Conservation (phyloP, 1,140 invertebrate genomes). For the Drosophila sucinea region DNA sequence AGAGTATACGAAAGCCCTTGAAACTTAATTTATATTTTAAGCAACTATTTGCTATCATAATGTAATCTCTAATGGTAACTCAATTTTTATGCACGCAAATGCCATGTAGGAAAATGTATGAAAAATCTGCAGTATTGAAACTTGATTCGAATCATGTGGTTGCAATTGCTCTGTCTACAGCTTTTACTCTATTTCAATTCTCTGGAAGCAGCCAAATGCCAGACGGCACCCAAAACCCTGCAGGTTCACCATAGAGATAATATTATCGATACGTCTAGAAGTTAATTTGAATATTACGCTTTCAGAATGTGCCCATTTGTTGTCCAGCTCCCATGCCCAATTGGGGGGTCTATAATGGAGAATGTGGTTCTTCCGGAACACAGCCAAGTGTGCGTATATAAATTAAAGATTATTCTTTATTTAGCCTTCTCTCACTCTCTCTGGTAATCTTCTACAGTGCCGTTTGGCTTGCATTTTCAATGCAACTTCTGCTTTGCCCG, state of each 20-base stretch:
- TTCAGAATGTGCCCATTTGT: conserved; percentile 58
- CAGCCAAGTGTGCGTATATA: conserved; percentile 56
- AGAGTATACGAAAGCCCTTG: too few relatives aligned
- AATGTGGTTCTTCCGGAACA: conserved; percentile 46
- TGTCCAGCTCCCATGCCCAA: conserved; percentile 66
- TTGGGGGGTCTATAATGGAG: conserved; percentile 58
- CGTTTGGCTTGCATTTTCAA: conserved; percentile 68
- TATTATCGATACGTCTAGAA: too few relatives aligned
- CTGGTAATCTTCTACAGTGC: conserved; percentile 30
- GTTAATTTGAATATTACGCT: not conserved
- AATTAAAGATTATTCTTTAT: not conserved
- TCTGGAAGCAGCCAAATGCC: conserved; percentile 46
- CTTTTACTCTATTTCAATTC: not conserved
- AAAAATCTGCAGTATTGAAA: not conserved
- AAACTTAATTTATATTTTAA: not conserved
- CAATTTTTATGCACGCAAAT: not conserved
- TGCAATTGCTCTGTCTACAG: conserved; percentile 13
- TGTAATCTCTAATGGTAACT: not conserved
- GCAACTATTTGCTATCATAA: not conserved
- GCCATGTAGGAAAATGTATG: not conserved
- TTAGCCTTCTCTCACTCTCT: too few relatives aligned
- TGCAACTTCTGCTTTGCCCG: conserved; percentile 42
- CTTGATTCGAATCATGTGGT: conserved; percentile 34
- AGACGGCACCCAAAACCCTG: conserved; percentile 59
- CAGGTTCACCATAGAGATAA: conserved; percentile 34